These are phyloP conservation scores for Hassar affinis DNA, from an alignment of 2,113 vertebrate species.

Conservation along the genomic window DNA sequence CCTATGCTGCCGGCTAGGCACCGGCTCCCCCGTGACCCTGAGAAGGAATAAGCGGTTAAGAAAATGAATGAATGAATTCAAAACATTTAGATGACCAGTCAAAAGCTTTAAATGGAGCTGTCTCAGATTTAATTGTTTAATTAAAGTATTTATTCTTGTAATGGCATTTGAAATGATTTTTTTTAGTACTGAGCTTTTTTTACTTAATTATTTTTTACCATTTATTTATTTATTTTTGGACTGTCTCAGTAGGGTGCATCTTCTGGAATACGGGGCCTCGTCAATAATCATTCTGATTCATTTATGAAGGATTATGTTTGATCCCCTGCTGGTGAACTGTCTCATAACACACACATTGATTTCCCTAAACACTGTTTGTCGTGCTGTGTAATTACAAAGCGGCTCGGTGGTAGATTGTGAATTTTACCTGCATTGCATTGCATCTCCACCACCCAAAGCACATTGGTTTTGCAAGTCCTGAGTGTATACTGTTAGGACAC, in stretches of 20 bases:
- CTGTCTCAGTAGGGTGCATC: background rate
- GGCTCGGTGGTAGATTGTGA: background rate
- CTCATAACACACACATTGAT: constrained; percentile 39
- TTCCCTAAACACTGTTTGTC: constrained; percentile 19
- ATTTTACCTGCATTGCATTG: background rate
- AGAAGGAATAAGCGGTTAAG: no score
- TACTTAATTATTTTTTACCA: no score
- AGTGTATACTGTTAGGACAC: background rate
- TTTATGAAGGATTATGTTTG: background rate
- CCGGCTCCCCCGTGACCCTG: no score
- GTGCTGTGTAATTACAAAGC: constrained; percentile 19
- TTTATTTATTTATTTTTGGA: no score
- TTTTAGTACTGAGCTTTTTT: background rate
- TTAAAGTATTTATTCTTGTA: background rate
- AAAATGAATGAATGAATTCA: no score
- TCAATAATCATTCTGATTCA: background rate
- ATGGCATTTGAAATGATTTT: background rate
- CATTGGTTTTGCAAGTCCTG: background rate
- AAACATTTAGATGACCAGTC: background rate
- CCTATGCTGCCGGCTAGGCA: no score
- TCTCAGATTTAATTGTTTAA: background rate
- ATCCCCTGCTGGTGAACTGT: background rate
- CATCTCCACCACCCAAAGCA: background rate
- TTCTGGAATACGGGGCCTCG: background rate
- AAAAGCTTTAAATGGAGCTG: background rate